A percentile compares a stretch with the other conserved stretches of the same genome.
phyloP scores from a whole-genome alignment of 1,140 invertebrate genomes.

The Temnothorax longispinosus region DNA sequence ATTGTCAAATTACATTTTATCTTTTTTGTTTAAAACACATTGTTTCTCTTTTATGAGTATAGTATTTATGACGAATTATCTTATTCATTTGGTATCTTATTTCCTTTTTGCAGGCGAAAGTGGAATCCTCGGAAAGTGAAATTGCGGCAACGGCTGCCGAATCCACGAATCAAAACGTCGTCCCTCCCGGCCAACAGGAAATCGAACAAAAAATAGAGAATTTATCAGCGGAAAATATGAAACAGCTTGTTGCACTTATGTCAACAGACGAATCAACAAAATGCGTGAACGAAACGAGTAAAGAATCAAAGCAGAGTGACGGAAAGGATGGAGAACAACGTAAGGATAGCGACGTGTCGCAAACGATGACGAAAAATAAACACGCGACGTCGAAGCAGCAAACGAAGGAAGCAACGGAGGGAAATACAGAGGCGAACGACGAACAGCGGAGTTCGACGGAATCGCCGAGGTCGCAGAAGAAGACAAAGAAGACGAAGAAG shows the following conservation, averaged over 20 bases:
- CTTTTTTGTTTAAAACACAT: neutral
- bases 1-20: neutral
- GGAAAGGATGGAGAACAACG: neutral
- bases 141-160: neutral
- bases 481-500: slow-evolving; percentile 79
- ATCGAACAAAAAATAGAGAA: slow-evolving; percentile 7
- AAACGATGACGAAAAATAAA: neutral
- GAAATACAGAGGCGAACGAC: slow-evolving; percentile 59
- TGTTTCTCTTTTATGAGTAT: neutral
- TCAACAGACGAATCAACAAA: neutral
- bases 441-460: slow-evolving; percentile 13
- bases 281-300: neutral
- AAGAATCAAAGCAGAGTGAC: neutral
- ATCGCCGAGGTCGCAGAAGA: slow-evolving; percentile 75
- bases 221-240: neutral
- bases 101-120: slow-evolving; percentile 6
- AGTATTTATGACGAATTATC: neutral
- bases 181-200: neutral
- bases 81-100: neutral
- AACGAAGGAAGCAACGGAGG: slow-evolving; percentile 2
- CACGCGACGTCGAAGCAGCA: neutral
- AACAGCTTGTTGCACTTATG: neutral
- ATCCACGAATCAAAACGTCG: neutral
- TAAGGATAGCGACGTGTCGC: slow-evolving; percentile 51
- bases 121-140: slow-evolving; percentile 39